Conservation (phyloP, 2,888 invertebrate species). For the Deilephila porcellus region DNA sequence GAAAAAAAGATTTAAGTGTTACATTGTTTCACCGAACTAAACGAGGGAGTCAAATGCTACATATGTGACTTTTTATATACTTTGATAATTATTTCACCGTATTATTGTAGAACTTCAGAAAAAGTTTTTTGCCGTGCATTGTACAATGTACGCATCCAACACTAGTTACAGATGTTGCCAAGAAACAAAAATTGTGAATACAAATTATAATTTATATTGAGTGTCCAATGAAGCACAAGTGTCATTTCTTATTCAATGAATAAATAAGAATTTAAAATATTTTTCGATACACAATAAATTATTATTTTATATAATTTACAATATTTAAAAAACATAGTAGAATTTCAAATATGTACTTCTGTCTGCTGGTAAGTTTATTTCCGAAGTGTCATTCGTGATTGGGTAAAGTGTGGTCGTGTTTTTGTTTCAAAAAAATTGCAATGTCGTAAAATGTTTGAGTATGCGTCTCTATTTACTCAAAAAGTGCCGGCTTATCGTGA, state of each 20-base stretch:
- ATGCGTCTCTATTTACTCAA: slow-evolving; percentile 53
- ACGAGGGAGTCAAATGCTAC: background rate
- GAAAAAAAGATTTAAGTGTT: background rate
- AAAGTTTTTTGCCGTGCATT: background rate
- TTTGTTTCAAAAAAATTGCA: slow-evolving; percentile 58
- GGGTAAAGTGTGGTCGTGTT: slow-evolving; percentile 63
- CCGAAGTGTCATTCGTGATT: slow-evolving; percentile 55
- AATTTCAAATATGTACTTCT: background rate
- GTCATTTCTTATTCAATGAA: too few species aligned
- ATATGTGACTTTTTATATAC: background rate
- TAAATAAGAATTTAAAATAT: too few species aligned
- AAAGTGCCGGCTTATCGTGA: slow-evolving; percentile 48
- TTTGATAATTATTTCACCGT: too few species aligned
- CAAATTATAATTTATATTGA: background rate
- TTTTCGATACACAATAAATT: too few species aligned
- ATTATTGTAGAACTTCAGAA: background rate
- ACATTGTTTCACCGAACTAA: too few species aligned
- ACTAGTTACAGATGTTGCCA: slow-evolving; percentile 14
- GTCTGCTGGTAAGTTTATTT: slow-evolving; percentile 28
- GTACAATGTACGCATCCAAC: background rate
- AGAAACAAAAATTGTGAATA: too few species aligned
- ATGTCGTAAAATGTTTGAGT: slow-evolving; percentile 67
- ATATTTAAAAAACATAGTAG: background rate
- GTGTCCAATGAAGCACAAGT: background rate
- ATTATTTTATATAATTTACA: too few species aligned